Evolutionary conservation across 1,140 invertebrate genomes (phyloP).

Genomic region (Elysia chlorotica): DNA sequence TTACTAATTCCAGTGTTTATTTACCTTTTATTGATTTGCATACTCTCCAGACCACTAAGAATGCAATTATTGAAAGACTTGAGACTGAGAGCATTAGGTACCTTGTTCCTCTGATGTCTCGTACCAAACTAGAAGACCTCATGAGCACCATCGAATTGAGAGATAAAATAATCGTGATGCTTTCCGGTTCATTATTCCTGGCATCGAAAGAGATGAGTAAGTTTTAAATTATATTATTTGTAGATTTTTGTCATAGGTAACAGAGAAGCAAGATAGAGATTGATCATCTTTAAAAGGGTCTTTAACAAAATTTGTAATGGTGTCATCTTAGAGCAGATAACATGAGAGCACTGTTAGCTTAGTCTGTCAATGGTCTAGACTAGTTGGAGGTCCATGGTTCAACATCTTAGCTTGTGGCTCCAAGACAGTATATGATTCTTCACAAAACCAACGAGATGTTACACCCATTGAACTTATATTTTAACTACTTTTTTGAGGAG

Average conservation of each 20-base stretch:
- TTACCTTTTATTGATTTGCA: not conserved
- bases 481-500: too few species aligned
- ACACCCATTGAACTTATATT: too few species aligned
- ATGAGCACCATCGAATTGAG: not conserved
- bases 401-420: too few species aligned
- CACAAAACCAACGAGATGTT: too few species aligned
- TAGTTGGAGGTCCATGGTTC: too few species aligned
- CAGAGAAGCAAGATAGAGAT: too few species aligned
- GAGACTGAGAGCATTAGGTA: constrained; percentile 1
- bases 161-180: not conserved
- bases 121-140: not conserved
- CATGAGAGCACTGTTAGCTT: not conserved
- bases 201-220: constrained; percentile 14
- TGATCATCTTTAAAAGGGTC: too few species aligned
- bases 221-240: not conserved
- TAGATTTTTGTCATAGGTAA: not conserved
- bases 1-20: not conserved
- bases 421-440: too few species aligned
- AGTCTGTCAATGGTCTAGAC: not conserved
- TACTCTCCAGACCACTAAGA: not conserved
- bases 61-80: not conserved
- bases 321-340: not conserved
- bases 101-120: constrained; percentile 18
- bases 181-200: constrained; percentile 6
- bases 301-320: not conserved